These are phyloP conservation scores for Pteropus rufus DNA, from an alignment of 2,797 vertebrate species.

Conservation along the genomic window DNA sequence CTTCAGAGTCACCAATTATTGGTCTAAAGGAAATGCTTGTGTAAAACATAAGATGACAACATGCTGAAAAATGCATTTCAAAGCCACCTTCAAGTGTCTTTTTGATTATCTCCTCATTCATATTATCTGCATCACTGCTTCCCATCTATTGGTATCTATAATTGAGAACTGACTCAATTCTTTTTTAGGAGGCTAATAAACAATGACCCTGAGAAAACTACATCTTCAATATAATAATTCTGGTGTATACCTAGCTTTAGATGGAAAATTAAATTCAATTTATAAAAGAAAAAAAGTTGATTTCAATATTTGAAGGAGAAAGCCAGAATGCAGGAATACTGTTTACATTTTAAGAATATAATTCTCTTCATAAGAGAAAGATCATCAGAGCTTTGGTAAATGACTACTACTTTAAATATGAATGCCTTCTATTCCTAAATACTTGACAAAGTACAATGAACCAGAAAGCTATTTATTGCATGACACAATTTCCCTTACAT, in stretches of 20 bases:
- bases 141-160: not conserved
- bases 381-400: slow-evolving; percentile 11
- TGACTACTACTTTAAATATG: not conserved
- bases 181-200: not conserved
- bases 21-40: not conserved
- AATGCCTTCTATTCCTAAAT: slow-evolving; percentile 14
- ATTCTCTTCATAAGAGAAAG: slow-evolving; percentile 27
- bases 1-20: slow-evolving; percentile 13
- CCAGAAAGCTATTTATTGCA: slow-evolving; percentile 14
- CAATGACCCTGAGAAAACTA: not conserved
- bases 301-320: slow-evolving; percentile 42
- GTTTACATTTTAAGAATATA: slow-evolving; percentile 17
- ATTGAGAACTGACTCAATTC: slow-evolving; percentile 23
- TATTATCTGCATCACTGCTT: slow-evolving; percentile 31
- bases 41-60: slow-evolving; percentile 36
- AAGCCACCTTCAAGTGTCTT: slow-evolving; percentile 26
- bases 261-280: slow-evolving; percentile 22
- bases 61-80: slow-evolving; percentile 26
- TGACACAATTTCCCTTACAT: not conserved
- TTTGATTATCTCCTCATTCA: slow-evolving; percentile 26
- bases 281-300: slow-evolving; percentile 9
- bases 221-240: not conserved
- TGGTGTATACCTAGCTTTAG: not conserved
- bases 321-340: not conserved
- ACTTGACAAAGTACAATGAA: slow-evolving; percentile 5